Evolutionary conservation across 1,140 invertebrate genomes (phyloP), one percentile per base, ranked within the genome.

Genomic region (Rhopalosiphum maidis): DNA sequence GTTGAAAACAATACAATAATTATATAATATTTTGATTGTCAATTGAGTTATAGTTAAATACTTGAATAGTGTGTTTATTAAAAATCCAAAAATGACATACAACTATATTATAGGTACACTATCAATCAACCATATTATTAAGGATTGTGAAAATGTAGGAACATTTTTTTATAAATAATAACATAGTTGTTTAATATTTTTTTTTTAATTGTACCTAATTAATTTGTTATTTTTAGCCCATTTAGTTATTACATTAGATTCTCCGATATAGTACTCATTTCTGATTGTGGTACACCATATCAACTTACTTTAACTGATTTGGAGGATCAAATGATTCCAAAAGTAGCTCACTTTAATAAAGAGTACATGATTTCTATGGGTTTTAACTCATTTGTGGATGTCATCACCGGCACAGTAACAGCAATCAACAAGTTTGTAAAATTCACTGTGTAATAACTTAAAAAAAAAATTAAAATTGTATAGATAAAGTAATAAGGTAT

Each of bases 351-450:
- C 37, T 96, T 96, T 94, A 96, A 95, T 43, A 95, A 95, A 9
- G 94, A 95, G 25, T 96, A 96, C 94, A 94, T 96, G 54, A 95
- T 96, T 25, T 95, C 95, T 88, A 94, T 96, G 1, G 95, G 95
- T 0, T 95, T 96, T 35, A 95, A 95, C 90, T 95, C 95, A 48
- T 96, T 96, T 94, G 95, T 96, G 1, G 96, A 96, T 94, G 95
- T 97, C 0, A 95, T 97, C 22, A 95, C 95, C 25, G 96, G 96
- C 43, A 95, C 95, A 2, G 95, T 97, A 94, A 95, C 95, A 0
- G 93, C 93, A 25, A 96, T 97, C 87, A 95, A 86, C n/a, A 93
- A 37, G 91, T 93, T 9, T 51, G 90, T 91, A 30, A 18, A 91
- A 37, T 25, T 55, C 8, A 48, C 30, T 87, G 7, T 0, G 0